Evolutionary conservation across 2,888 invertebrate species (phyloP).

Genomic region (Stenolophus ochropezus): DNA sequence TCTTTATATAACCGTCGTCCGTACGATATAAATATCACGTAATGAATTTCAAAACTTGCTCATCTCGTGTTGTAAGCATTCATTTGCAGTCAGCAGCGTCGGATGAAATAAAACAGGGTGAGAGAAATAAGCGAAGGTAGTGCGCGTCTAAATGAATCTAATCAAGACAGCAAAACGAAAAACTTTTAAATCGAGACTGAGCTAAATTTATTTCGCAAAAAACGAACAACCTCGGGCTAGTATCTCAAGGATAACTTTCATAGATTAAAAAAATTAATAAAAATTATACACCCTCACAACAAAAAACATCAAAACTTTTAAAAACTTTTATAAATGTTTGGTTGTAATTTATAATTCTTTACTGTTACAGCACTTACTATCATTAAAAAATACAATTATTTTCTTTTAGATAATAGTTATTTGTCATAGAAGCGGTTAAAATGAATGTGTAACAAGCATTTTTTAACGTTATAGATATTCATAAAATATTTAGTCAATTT

Average conservation of each 20-base stretch:
- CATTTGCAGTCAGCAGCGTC: not conserved
- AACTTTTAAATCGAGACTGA: conserved; percentile 45
- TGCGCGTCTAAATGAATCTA: conserved; percentile 50
- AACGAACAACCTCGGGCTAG: not conserved
- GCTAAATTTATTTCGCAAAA: not conserved
- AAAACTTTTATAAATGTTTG: no score
- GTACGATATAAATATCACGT: not conserved
- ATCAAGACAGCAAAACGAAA: conserved; percentile 49
- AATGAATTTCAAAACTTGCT: conserved; percentile 12
- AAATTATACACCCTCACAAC: not conserved
- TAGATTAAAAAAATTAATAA: not conserved
- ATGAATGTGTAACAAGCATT: no score
- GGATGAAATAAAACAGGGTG: not conserved
- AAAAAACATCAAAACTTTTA: no score
- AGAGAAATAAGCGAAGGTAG: not conserved
- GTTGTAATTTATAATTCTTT: no score
- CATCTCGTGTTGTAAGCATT: not conserved
- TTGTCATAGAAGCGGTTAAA: no score
- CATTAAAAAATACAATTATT: not conserved
- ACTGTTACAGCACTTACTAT: no score
- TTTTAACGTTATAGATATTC: no score
- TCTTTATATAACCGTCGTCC: not conserved
- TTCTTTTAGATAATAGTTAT: no score
- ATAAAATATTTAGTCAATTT: no score
- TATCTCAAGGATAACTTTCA: not conserved